A percentile compares a stretch with the other conserved stretches of the same genome.
Conservation (phyloP, 2,113 vertebrate genomes). For the Numenius arquata region DNA sequence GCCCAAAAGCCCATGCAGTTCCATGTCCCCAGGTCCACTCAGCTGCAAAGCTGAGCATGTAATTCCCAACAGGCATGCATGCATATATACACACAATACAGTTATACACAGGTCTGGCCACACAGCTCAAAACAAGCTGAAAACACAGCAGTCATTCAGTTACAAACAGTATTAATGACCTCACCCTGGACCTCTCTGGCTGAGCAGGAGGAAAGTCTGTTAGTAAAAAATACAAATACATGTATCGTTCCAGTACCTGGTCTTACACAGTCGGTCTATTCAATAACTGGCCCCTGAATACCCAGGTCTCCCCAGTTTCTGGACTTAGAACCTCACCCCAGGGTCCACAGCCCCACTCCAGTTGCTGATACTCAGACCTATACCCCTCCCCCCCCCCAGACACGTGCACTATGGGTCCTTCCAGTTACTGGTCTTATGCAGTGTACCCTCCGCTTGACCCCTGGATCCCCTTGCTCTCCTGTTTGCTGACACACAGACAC, state of each 20-base stretch:
- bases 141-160: not conserved
- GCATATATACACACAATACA: not conserved
- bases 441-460: not conserved
- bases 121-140: not conserved
- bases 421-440: not conserved
- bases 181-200: not conserved
- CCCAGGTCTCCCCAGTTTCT: not conserved
- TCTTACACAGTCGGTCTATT: not conserved
- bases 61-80: not conserved
- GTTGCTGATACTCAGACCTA: not conserved
- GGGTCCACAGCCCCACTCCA: not conserved
- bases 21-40: not conserved
- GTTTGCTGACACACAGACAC: not conserved
- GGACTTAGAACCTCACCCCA: not conserved
- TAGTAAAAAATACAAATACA: not conserved
- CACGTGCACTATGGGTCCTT: not conserved
- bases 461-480: not conserved
- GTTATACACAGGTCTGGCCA: not conserved
- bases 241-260: not conserved
- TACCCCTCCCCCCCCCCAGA: not conserved
- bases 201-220: not conserved
- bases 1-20: not conserved
- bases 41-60: not conserved
- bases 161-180: not conserved
- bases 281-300: not conserved